A percentile compares a stretch with the other conserved stretches of the same genome.
phyloP scores from a whole-genome alignment of 2,797 vertebrate species.

The Alcedo quadribrachys region DNA sequence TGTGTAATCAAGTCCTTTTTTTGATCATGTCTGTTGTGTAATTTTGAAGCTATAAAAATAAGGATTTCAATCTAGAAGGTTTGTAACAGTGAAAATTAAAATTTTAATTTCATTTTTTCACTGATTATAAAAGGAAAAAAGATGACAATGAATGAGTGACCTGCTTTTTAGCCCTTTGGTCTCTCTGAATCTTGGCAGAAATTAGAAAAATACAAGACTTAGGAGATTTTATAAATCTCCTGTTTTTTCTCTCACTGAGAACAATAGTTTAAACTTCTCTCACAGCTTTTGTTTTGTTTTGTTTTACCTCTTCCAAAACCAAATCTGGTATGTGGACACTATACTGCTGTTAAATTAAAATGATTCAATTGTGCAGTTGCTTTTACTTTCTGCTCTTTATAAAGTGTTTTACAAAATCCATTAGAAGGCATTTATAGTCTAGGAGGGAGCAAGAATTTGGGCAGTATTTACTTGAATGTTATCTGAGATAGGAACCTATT shows the following conservation, averaged over 20 bases:
- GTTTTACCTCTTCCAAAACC: neutral
- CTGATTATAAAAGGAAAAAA: neutral
- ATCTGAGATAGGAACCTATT: neutral
- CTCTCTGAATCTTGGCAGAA: neutral
- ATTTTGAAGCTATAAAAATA: neutral
- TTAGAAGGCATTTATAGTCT: neutral
- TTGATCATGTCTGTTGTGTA: neutral
- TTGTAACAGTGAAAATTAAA: neutral
- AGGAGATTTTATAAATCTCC: neutral
- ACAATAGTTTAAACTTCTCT: constrained; percentile 4
- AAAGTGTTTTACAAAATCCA: neutral
- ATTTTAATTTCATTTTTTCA: neutral
- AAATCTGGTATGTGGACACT: neutral
- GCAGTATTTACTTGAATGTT: neutral
- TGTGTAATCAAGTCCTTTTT: neutral
- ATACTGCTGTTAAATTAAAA: neutral
- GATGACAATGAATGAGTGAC: neutral
- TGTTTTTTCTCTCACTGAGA: neutral
- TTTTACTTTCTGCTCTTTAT: neutral
- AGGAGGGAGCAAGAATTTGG: neutral
- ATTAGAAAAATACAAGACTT: neutral
- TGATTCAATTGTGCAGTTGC: neutral
- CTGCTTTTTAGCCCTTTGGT: neutral
- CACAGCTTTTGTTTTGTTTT: neutral
- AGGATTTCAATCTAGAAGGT: neutral